Evolutionary conservation across 2,888 invertebrate genomes (phyloP), one percentile per base, ranked within the genome.

Genomic region (Oasisia sp.): DNA sequence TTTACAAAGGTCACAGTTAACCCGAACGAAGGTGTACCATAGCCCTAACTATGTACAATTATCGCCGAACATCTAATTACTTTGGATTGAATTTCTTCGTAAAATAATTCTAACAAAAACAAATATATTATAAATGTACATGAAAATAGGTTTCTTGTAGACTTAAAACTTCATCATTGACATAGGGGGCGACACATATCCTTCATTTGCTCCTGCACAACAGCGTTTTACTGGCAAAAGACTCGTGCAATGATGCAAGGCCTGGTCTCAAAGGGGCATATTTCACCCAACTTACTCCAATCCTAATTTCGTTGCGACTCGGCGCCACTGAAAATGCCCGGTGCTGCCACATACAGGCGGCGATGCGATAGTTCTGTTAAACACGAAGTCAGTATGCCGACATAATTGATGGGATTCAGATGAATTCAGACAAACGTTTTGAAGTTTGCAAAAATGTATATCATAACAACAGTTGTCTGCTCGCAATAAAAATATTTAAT

Each of bases 291-390:
- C 98, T 98, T 98, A 98, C 98, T 98, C 98, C 97, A 98, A 98
- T 97, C 98, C 98, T 96, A 98, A 98, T 97, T 98, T 98, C 97
- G 98, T 98, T 97, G 98, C 98, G 97, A 98, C 98, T 97, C 98
- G 98, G 96, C 98, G 98, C 98, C 98, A 98, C 97, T 98, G 98
- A 92, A 95, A 95, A 93, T 95, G 95, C 91, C 95, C 95, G 9
- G 92, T 92, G 92, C 92, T 92, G 32, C 92, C 92, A 32, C 74
- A 7, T 74, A 74, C 74, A 5, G 74, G 74, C 7, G 74, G 74
- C 27, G 74, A 74, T 74, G 74, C 27, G 27, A 74, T 27, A 27
- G 27, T 74, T 74, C 74, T 74, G 74, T 74, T 74, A 74, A 74
- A 19, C 14, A 74, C 74, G 19, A 74, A 74, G 74, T 74, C 74